phyloP scores from a whole-genome alignment of 1,140 invertebrate genomes.

The Spodoptera frugiperda region DNA sequence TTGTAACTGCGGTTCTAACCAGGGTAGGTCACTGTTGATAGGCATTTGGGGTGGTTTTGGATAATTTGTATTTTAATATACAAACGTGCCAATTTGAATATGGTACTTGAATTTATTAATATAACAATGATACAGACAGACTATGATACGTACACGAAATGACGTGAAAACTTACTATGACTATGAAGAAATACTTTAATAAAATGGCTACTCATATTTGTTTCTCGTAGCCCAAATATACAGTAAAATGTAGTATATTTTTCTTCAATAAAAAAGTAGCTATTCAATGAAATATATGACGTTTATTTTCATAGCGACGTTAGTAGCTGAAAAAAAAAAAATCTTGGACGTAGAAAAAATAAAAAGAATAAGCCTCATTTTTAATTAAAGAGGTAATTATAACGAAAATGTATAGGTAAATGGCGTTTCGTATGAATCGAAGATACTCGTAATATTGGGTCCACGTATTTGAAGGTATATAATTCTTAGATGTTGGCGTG shows the following conservation, averaged over 20 bases:
- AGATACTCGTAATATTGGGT: slow-evolving; percentile 40
- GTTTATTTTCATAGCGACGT: slow-evolving; percentile 26
- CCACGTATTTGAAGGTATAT: slow-evolving; percentile 34
- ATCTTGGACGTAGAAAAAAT: slow-evolving; percentile 14
- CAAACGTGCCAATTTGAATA: slow-evolving; percentile 32
- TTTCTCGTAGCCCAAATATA: slow-evolving; percentile 17
- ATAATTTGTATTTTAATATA: slow-evolving; percentile 38
- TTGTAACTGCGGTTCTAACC: slow-evolving; percentile 12
- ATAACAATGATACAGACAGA: slow-evolving; percentile 32
- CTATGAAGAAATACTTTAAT: neutral
- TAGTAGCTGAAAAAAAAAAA: neutral
- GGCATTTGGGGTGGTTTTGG: slow-evolving; percentile 33
- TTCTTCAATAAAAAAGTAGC: slow-evolving; percentile 34
- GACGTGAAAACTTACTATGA: slow-evolving; percentile 1
- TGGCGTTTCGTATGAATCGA: slow-evolving; percentile 38
- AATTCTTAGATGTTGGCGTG: slow-evolving; percentile 29
- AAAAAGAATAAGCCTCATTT: slow-evolving; percentile 36
- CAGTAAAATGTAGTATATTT: slow-evolving; percentile 11
- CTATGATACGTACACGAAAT: slow-evolving; percentile 14
- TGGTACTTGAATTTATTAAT: slow-evolving; percentile 47
- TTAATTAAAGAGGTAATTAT: slow-evolving; percentile 27
- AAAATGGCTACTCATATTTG: slow-evolving; percentile 19
- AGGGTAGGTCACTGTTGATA: slow-evolving; percentile 25
- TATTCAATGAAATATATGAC: neutral
- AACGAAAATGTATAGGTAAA: slow-evolving; percentile 17